Evolutionary conservation across 2,797 vertebrate genomes (phyloP), one percentile per base, ranked within the genome.

Genomic region (Eulemur albifrons): DNA sequence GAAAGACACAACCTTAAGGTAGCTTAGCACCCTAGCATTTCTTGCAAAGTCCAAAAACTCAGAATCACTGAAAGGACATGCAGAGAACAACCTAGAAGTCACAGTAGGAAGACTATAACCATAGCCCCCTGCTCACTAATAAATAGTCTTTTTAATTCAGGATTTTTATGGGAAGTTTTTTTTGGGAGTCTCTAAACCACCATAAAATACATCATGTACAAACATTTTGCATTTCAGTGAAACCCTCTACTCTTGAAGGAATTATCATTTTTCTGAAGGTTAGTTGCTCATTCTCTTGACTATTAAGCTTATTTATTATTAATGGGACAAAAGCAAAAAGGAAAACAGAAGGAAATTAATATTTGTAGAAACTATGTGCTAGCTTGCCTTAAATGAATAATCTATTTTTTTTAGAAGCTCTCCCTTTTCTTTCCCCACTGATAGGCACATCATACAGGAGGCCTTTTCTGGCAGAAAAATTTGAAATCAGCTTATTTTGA

Each of bases 401-500:
- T 85, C 14, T 35, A 30, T 70, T 85, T 69, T 80, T 85, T 92
- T n/a, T 20, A 77, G 38, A 76, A 95, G 50, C 80, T n/a, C 40
- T 90, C 48, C 0, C 7, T 89, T 94, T 94, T 76, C 63, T 91
- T 84, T 35, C 45, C 84, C 8, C 43, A 70, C 27, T n/a, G 48
- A 89, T 89, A 83, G 67, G 50, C 1, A 17, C 81, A 79, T 79
- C 50, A 96, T 70, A 63, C 54, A 82, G 84, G 84, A 92, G 11
- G 48, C 25, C 32, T 32, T 88, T 88, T 88, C 32, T 90, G 81
- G 70, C 54, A 95, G 77, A 89, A 97, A 90, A 96, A 69, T 30
- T 92, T 93, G 70, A 96, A 93, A 95, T 94, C 6, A 23, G 57
- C 72, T 94, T 86, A 92, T 97, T 96, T 93, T 82, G 59, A 95